A percentile compares a stretch with the other conserved stretches of the same genome.
These are phyloP conservation scores for Ommatoiulus sabulosus DNA, from an alignment of 2,888 invertebrate species.

Conservation along the genomic window DNA sequence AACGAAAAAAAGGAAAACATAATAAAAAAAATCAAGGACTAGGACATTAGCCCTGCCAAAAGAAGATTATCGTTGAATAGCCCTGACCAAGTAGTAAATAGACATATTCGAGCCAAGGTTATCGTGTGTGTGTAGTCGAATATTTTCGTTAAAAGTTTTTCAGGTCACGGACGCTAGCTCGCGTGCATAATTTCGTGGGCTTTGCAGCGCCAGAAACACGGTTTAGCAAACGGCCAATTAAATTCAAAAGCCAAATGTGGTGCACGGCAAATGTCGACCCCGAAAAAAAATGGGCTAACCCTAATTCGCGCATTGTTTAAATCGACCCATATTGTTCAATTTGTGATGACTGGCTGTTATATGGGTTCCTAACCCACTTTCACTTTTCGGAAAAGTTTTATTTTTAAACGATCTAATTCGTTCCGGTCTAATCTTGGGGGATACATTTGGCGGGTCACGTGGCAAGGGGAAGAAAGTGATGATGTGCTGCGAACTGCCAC, in stretches of 20 bases:
- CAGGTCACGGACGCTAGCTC: constrained; percentile 15
- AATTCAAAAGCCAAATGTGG: neutral
- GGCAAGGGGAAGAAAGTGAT: neutral
- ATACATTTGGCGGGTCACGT: neutral
- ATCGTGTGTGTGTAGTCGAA: constrained; percentile 31
- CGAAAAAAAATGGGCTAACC: neutral
- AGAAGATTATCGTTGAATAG: constrained; percentile 40
- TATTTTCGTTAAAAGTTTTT: constrained; percentile 20
- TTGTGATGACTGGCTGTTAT: neutral
- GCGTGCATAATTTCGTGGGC: constrained; percentile 32
- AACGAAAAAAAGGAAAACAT: constrained; percentile 7
- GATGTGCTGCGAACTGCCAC: neutral
- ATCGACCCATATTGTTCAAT: constrained; percentile 30
- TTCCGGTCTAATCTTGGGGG: neutral
- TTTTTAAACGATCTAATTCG: neutral
- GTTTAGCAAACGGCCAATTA: constrained; percentile 6
- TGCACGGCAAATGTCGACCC: neutral
- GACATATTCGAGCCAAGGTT: constrained; percentile 40
- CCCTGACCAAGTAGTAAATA: constrained; percentile 43
- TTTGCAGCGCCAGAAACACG: constrained; percentile 4
- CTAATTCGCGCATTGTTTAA: constrained; percentile 6
- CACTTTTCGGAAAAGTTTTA: neutral
- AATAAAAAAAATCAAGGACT: constrained; percentile 42
- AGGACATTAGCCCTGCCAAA: constrained; percentile 43
- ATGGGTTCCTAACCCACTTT: constrained; percentile 10